Evolutionary conservation across 35 echinoderm and acorn worm species (phyloP), one percentile per base, ranked within the genome.

Genomic region (Holothuria glaberrima): DNA sequence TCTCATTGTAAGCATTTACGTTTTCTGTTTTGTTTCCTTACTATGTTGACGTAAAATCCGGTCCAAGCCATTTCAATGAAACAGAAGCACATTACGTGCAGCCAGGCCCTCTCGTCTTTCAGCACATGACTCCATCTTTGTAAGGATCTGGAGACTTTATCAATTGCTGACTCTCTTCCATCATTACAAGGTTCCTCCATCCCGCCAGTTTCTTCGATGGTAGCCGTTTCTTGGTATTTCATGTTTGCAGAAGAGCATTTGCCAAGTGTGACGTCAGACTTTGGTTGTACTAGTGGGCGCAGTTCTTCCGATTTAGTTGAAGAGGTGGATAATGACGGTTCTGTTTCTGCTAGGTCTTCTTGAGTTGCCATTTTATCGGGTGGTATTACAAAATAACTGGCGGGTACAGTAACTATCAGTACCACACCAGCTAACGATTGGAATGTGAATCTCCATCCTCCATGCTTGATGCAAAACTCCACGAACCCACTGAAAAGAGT

Each of bases 21-120:
- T n/a, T n/a, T n/a, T 41, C 36, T 41, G 36, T 41, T 41, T 66
- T 7, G 28, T 22, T 66, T 66, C 21, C 62, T 66, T 66, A 66
- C 62, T 24, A 66, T 29, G 28, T 66, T 66, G 28, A 66, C 28
- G 62, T 66, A 66, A 66, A 13, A 66, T 66, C 62, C 62, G 7
- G 62, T 66, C 62, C 62, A 66, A 13, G 62, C 62, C 62, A 66
- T 66, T 66, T 66, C 62, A 29, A 66, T 66, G 21, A 66, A 66
- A 29, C 62, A 66, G 28, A 9, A 66, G 9, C 62, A 9, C 21
- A 66, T 24, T 22, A 66, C 9, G 28, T 66, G 18, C 21, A 66
- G 28, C 62, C 62, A 66, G 21, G 62, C 62, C 19, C 62, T 66
- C 21, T 9, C 21, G 28, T 66, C 18, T 29, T 13, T 66, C 21